Conservation (phyloP, 1,140 invertebrate genomes). For the Helicoverpa armigera region DNA sequence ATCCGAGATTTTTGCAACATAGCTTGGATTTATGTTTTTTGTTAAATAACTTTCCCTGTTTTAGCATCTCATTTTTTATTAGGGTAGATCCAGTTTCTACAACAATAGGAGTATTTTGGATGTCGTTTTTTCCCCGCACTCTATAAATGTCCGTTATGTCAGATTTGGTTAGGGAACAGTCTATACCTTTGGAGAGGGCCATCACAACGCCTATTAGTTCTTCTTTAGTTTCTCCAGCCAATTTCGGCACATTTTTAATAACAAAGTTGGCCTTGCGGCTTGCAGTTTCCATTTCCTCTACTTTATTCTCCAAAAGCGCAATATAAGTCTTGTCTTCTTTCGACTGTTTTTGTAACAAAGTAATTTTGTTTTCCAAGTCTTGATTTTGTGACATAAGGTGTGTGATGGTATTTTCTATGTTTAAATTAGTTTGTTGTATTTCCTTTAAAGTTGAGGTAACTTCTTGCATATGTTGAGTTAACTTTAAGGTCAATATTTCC, state of each 20-base stretch:
- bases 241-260: constrained; percentile 53
- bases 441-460: not conserved
- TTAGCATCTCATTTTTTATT: not conserved
- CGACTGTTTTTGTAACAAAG: not conserved
- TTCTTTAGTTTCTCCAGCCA: constrained; percentile 29
- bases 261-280: constrained; percentile 46
- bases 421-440: constrained; percentile 4
- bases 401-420: not conserved
- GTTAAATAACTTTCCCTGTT: not conserved
- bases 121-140: not conserved
- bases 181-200: not conserved
- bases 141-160: constrained; percentile 7
- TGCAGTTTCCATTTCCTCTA: constrained; percentile 42
- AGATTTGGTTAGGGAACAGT: not conserved
- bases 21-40: not conserved
- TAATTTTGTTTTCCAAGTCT: constrained; percentile 3
- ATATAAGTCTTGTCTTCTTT: not conserved
- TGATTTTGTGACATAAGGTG: constrained; percentile 9
- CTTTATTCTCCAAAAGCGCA: constrained; percentile 52
- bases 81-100: not conserved
- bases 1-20: constrained; percentile 6
- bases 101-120: not conserved
- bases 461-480: constrained; percentile 20
- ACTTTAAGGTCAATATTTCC: not conserved
- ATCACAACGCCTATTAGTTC: not conserved